Evolutionary conservation across 2,888 invertebrate species (phyloP).

Genomic region (Melipona beecheii): DNA sequence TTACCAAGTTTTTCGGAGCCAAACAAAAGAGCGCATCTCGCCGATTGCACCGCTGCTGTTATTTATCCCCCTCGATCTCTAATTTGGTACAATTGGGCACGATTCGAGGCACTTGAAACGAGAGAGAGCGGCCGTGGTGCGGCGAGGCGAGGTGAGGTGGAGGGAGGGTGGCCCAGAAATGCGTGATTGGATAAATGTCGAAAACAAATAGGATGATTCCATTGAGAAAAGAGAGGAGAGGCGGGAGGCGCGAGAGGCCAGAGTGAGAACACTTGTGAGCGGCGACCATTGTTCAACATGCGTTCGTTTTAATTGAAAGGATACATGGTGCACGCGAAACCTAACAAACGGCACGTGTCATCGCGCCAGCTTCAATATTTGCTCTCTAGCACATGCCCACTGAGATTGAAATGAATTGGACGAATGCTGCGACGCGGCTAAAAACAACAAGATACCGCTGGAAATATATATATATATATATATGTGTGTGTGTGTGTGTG

Average conservation of each 20-base stretch:
- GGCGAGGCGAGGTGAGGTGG: no score
- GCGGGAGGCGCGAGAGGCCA: background rate
- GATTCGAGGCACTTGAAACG: background rate
- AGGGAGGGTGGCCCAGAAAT: background rate
- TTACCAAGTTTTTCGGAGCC: background rate
- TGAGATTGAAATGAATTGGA: slow-evolving; percentile 43
- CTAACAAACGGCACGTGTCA: slow-evolving; percentile 63
- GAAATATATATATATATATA: slow-evolving; percentile 12
- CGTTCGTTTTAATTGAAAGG: slow-evolving; percentile 58
- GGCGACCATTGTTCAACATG: slow-evolving; percentile 27
- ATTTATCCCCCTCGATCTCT: background rate
- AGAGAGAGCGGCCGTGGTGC: background rate
- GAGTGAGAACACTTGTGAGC: slow-evolving; percentile 24
- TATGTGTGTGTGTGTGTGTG: no score
- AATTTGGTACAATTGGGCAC: slow-evolving; percentile 11
- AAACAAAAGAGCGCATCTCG: background rate
- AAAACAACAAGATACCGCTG: slow-evolving; percentile 27
- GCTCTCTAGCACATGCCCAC: slow-evolving; percentile 26
- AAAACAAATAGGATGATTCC: slow-evolving; percentile 41
- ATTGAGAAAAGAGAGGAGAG: background rate
- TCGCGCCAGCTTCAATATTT: slow-evolving; percentile 64
- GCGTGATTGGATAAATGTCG: slow-evolving; percentile 27
- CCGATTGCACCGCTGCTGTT: background rate
- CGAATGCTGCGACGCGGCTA: background rate
- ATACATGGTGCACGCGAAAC: slow-evolving; percentile 44